Percentiles rank a stretch among this genome's conserved stretches.
Conservation (phyloP, 2,888 invertebrate species). For the Augochlorella aurata region DNA sequence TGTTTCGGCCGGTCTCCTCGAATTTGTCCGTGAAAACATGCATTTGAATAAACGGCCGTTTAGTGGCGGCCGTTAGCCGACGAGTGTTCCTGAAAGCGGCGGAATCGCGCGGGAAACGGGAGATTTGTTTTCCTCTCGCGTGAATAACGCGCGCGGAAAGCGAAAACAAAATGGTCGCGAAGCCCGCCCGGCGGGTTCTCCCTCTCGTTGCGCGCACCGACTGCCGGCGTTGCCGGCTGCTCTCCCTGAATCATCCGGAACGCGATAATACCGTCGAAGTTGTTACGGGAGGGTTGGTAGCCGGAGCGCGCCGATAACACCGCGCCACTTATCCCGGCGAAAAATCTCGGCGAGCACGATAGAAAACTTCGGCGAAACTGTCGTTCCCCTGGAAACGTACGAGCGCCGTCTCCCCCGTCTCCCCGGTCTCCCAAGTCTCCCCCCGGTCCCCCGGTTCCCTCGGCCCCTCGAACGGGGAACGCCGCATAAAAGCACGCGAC, state of each 20-base stretch:
- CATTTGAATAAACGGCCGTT: background rate
- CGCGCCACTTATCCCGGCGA: slow-evolving; percentile 60
- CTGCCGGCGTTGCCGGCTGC: background rate
- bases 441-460: too few species aligned
- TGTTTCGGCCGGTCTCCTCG: background rate
- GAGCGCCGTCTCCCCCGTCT: slow-evolving; percentile 37
- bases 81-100: background rate
- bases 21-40: background rate
- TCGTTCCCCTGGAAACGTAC: slow-evolving; percentile 66
- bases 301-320: slow-evolving; percentile 53
- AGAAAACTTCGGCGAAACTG: slow-evolving; percentile 64
- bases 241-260: slow-evolving; percentile 34
- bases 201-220: background rate
- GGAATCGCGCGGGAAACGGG: background rate
- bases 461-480: slow-evolving; percentile 22
- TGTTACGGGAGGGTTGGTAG: slow-evolving; percentile 53
- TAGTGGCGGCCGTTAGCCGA: background rate
- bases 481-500: slow-evolving; percentile 41
- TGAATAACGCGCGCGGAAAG: background rate
- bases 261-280: slow-evolving; percentile 63
- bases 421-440: too few species aligned
- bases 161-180: slow-evolving; percentile 3
- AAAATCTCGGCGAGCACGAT: slow-evolving; percentile 60
- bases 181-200: background rate
- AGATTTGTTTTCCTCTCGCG: slow-evolving; percentile 12